Percentiles rank a stretch among this genome's conserved stretches.
Evolutionary conservation across 2,888 invertebrate species (phyloP).

Genomic region (Macaria notata): DNA sequence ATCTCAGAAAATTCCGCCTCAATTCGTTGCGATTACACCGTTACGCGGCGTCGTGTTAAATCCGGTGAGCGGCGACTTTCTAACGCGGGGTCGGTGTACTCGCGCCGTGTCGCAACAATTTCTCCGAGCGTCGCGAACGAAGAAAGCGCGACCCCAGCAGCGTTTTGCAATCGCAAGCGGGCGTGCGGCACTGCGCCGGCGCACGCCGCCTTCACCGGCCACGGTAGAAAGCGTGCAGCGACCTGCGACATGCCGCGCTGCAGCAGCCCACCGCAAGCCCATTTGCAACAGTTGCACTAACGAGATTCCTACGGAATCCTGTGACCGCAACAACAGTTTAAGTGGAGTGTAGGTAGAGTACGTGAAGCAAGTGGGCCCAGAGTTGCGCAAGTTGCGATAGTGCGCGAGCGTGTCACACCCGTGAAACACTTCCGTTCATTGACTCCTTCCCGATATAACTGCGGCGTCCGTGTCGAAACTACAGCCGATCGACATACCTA

Average conservation of each 20-base stretch:
- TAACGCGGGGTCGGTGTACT: slow-evolving; percentile 80
- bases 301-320: slow-evolving; percentile 58
- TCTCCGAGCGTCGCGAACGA: slow-evolving; percentile 78
- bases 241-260: slow-evolving; percentile 39
- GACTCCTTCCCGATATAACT: slow-evolving; percentile 79
- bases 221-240: slow-evolving; percentile 70
- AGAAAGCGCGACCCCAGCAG: slow-evolving; percentile 81
- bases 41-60: slow-evolving; percentile 76
- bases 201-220: slow-evolving; percentile 43
- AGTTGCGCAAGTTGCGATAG: slow-evolving; percentile 75
- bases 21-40: slow-evolving; percentile 78
- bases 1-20: slow-evolving; percentile 70
- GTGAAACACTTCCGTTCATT: slow-evolving; percentile 81
- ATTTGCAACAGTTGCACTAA: slow-evolving; percentile 60
- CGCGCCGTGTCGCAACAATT: slow-evolving; percentile 79
- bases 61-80: slow-evolving; percentile 81
- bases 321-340: slow-evolving; percentile 49
- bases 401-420: slow-evolving; percentile 74
- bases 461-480: slow-evolving; percentile 70
- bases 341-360: slow-evolving; percentile 29
- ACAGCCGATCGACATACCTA: slow-evolving; percentile 50
- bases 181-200: slow-evolving; percentile 35
- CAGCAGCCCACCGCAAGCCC: slow-evolving; percentile 48
- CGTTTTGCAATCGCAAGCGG: slow-evolving; percentile 76
- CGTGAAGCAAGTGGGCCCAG: slow-evolving; percentile 68